A percentile compares a stretch with the other conserved stretches of the same genome.
phyloP scores from a whole-genome alignment of 2,113 vertebrate genomes.

The Corythornis vintsioides region DNA sequence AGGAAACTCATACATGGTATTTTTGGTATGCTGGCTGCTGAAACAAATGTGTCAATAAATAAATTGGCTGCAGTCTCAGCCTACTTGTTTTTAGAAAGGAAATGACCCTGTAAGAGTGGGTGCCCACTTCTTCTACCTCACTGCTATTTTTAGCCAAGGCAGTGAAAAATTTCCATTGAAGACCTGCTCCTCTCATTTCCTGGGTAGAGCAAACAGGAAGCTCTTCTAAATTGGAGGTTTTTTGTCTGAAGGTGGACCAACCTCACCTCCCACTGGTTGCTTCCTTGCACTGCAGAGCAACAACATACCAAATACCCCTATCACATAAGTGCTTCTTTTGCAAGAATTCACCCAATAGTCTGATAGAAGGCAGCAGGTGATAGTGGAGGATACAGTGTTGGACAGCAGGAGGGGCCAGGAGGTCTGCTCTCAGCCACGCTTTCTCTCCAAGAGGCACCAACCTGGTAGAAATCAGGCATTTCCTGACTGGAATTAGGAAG shows the following conservation, averaged over 20 bases:
- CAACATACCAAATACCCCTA: neutral
- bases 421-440: neutral
- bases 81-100: conserved; percentile 48
- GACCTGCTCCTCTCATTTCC: conserved; percentile 75
- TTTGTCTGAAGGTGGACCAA: neutral
- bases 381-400: neutral
- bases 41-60: conserved; percentile 16
- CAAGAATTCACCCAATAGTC: neutral
- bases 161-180: conserved; percentile 84
- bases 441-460: neutral
- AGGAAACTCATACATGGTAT: neutral
- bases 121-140: conserved; percentile 63
- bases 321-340: accelerated
- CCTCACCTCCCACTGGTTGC: conserved; percentile 67
- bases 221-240: conserved; percentile 11
- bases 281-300: neutral
- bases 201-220: conserved; percentile 83
- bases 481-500: neutral
- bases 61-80: neutral
- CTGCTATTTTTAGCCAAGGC: conserved; percentile 85
- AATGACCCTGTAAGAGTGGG: conserved; percentile 34
- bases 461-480: neutral
- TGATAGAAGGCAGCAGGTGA: neutral
- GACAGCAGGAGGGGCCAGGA: neutral
- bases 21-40: neutral